Base-by-base conservation (phyloP, 2,113 vertebrate genomes). In the Syngnathoides biaculeatus region DNA sequence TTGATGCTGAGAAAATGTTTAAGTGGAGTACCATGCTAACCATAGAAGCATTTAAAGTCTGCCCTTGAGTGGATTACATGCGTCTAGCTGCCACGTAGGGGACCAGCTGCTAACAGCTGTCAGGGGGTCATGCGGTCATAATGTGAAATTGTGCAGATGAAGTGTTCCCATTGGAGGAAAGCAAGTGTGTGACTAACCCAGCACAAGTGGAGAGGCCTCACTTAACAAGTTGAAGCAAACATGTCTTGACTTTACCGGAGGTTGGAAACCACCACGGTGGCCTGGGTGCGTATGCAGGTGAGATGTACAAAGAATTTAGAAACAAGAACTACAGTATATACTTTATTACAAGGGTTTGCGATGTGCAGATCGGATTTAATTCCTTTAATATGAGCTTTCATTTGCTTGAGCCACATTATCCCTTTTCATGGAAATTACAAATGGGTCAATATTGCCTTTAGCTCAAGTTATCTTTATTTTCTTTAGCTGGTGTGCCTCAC, bases 171-270 rank as follows among this genome's bases (percentile, higher is more conserved):
- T 45, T 24, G 40, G 63, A 73, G 63, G 69, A 78, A 64, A 73
- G 63, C 68, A 78, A 64, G 48, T 55, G 43, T 64, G 45, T n/a
- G 63, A 62, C 67, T 61, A 73, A 67, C 24, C 59, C 40, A 4
- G 56, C 48, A 8, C 45, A 48, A 62, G 15, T 13, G 62, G 58
- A 38, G 12, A 55, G 68, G 42, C 38, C 63, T 42, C 15, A 27
- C 68, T 80, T 68, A 69, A 75, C 68, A n/a, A 74, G 71, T 38
- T 20, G 4, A 14, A 53, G 67, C 59, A 35, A 78, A 83, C 76
- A 71, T 40, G 20, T 75, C 38, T 58, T 65, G 61, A 71, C 71
- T 79, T 85, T 74, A 81, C 64, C 27, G 58, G 1, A n/a, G 60
- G 38, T 58, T 38, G 62, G 80, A 73, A 79, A 55, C 66, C 19